Percentiles rank a stretch among this genome's conserved stretches.
These are phyloP conservation scores for Sciurus vulgaris DNA, from an alignment of 2,797 vertebrate genomes.

Conservation along the genomic window DNA sequence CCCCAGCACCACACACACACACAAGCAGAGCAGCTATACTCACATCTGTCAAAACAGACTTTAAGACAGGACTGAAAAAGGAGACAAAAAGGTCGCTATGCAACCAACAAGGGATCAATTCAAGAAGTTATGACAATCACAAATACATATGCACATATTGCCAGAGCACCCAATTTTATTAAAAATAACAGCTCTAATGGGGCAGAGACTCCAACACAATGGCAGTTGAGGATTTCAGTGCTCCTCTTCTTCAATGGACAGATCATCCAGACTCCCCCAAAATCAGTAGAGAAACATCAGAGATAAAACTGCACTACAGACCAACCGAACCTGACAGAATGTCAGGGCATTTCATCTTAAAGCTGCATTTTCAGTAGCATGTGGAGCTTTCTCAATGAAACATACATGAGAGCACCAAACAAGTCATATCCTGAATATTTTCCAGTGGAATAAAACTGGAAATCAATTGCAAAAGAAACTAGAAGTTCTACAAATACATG, in stretches of 20 bases:
- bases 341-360: too few species aligned
- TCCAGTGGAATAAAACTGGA: not conserved
- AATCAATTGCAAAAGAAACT: not conserved
- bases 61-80: not conserved
- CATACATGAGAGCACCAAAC: not conserved
- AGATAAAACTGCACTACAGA: not conserved
- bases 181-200: not conserved
- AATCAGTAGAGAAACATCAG: too few species aligned
- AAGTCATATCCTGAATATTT: not conserved
- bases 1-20: too few species aligned
- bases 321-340: fast-evolving
- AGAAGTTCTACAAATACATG: not conserved
- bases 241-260: not conserved
- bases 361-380: not conserved
- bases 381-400: not conserved
- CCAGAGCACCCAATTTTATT: not conserved
- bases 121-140: not conserved
- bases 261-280: too few species aligned
- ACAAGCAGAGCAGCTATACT: not conserved
- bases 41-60: not conserved
- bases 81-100: not conserved
- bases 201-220: not conserved
- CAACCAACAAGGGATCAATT: not conserved
- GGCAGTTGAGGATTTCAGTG: not conserved
- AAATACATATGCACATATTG: not conserved